Conservation (phyloP, 2,797 vertebrate species). For the Pseudopleuronectes americanus region DNA sequence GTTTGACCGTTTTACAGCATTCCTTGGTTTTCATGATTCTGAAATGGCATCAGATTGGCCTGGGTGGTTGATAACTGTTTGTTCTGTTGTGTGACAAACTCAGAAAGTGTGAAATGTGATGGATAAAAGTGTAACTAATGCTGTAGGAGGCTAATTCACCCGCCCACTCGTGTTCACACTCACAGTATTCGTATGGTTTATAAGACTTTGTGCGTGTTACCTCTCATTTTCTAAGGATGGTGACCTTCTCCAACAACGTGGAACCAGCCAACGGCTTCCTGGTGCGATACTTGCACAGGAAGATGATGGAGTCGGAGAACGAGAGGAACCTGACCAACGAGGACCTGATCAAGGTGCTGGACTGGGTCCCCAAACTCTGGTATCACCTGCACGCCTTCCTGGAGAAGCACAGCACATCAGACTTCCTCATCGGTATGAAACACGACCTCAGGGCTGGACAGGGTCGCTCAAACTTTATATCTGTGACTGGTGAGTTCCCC, state of each 20-base stretch:
- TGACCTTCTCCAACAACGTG: constrained; percentile 98
- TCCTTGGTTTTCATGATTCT: no score
- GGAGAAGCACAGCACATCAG: constrained; percentile 98
- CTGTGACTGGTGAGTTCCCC: not conserved
- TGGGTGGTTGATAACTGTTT: no score
- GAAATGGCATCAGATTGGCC: no score
- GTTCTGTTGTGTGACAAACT: no score
- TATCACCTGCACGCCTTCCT: constrained; percentile 98
- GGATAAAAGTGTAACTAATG: not conserved
- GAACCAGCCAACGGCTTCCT: constrained; percentile 98
- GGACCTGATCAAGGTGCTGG: constrained; percentile 92
- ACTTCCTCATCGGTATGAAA: constrained; percentile 95
- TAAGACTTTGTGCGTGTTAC: not conserved
- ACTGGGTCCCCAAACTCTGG: constrained; percentile 99
- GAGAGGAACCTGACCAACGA: constrained; percentile 90
- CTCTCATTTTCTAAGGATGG: constrained; percentile 85
- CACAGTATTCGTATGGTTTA: not conserved
- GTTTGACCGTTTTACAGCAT: no score
- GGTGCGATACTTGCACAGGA: constrained; percentile 95
- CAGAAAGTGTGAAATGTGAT: not conserved
- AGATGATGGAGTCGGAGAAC: constrained; percentile 95
- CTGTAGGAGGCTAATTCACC: no score
- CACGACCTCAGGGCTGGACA: not conserved
- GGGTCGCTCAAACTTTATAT: not conserved
- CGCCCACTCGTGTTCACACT: not conserved